These are phyloP conservation scores for Drosophila ohnishii DNA, from an alignment of 1,140 invertebrate species.

Conservation along the genomic window DNA sequence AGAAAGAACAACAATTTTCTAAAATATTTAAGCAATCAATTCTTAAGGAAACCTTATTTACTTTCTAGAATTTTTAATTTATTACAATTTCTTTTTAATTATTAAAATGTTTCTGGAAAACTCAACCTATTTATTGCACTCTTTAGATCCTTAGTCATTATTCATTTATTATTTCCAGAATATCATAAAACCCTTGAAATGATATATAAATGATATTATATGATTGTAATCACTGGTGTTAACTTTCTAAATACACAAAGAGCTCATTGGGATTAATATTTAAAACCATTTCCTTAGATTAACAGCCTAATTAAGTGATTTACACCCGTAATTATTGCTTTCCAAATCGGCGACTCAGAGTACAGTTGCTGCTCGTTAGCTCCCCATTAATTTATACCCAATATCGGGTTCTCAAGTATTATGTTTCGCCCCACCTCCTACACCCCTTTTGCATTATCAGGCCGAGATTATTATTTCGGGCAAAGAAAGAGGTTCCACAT, in stretches of 20 bases:
- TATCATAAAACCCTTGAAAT: not conserved
- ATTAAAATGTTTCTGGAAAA: not conserved
- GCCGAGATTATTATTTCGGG: slow-evolving; percentile 37
- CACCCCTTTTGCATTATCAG: slow-evolving; percentile 22
- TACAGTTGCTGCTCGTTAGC: slow-evolving; percentile 30
- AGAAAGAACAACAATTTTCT: not conserved
- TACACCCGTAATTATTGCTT: slow-evolving; percentile 4
- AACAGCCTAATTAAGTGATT: slow-evolving; percentile 2
- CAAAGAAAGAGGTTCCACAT: slow-evolving; percentile 42
- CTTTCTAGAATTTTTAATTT: not conserved
- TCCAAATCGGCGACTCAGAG: not conserved
- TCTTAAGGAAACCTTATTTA: too few species aligned
- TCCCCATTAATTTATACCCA: slow-evolving; percentile 39
- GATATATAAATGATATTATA: not conserved
- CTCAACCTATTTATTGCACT: not conserved
- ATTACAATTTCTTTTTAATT: not conserved
- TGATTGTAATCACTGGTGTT: too few species aligned
- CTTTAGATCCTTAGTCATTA: not conserved
- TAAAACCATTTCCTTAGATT: slow-evolving; percentile 3
- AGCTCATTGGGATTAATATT: not conserved
- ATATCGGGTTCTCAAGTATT: slow-evolving; percentile 46
- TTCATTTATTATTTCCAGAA: not conserved
- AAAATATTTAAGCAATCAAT: not conserved
- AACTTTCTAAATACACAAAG: not conserved
- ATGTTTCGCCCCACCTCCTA: not conserved